phyloP scores from a whole-genome alignment of 2,888 invertebrate species.

The Erebia palarica region DNA sequence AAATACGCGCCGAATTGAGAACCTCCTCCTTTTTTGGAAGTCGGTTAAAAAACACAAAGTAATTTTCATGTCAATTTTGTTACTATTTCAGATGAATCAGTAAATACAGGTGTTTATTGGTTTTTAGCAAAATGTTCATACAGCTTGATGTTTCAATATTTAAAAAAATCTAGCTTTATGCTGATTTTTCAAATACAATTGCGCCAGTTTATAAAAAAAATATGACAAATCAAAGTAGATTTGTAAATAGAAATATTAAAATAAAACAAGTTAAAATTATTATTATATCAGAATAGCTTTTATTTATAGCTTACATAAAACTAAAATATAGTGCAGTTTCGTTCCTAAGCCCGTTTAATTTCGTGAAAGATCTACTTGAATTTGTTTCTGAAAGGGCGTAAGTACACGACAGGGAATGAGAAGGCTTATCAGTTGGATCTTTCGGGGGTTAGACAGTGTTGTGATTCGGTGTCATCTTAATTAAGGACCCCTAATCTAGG shows the following conservation, averaged over 20 bases:
- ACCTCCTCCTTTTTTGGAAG: too few species aligned
- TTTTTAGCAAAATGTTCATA: too few species aligned
- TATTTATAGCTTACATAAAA: neutral
- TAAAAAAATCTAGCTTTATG: too few species aligned
- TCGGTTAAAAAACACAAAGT: too few species aligned
- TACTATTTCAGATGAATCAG: too few species aligned
- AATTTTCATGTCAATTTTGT: neutral
- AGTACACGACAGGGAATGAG: slow-evolving; percentile 9
- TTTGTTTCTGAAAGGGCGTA: slow-evolving; percentile 7
- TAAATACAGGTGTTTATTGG: too few species aligned
- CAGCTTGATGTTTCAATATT: too few species aligned
- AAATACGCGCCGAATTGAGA: too few species aligned
- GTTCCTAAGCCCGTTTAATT: slow-evolving; percentile 7
- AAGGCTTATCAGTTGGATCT: slow-evolving; percentile 14
- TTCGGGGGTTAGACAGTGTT: slow-evolving; percentile 8
- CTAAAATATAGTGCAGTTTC: neutral
- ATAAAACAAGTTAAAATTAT: too few species aligned
- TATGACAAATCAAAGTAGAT: neutral
- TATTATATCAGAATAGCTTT: too few species aligned
- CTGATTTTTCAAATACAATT: too few species aligned
- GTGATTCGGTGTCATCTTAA: slow-evolving; percentile 22
- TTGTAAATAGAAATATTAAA: neutral
- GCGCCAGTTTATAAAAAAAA: too few species aligned
- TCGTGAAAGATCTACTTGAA: slow-evolving; percentile 4
- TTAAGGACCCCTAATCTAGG: slow-evolving; percentile 15